Evolutionary conservation across 1,140 invertebrate species (phyloP).

Genomic region (Micrasema longulum): DNA sequence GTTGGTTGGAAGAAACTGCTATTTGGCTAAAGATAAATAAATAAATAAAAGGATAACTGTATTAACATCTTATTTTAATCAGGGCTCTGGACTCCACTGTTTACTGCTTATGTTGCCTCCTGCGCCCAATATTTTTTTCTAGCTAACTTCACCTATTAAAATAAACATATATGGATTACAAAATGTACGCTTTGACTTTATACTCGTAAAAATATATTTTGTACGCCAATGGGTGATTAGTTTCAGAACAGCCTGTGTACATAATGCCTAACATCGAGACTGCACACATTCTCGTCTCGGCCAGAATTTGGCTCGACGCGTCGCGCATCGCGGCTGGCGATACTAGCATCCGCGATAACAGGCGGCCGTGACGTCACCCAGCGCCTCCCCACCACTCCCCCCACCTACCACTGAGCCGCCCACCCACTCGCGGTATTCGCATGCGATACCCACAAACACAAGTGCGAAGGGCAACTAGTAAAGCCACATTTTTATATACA

Average conservation of each 20-base stretch:
- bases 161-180: no score
- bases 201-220: no score
- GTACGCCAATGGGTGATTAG: conserved; percentile 1
- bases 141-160: no score
- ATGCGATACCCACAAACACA: conserved; percentile 39
- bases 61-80: no score
- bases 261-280: neutral
- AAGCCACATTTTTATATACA: conserved; percentile 30
- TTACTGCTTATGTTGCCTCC: no score
- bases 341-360: conserved; percentile 35
- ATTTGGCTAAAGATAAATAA: no score
- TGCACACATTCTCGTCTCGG: neutral
- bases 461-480: conserved; percentile 34
- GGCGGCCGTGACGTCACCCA: neutral
- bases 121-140: no score
- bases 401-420: neutral
- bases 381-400: neutral
- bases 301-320: neutral
- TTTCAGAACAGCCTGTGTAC: neutral
- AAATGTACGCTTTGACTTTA: no score
- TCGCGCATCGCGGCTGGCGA: neutral
- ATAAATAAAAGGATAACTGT: no score
- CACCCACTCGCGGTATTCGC: conserved; percentile 23
- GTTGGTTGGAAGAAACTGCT: no score
- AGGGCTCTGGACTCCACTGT: no score